Evolutionary conservation across 2,888 invertebrate genomes (phyloP).

Genomic region (Plagiodera versicolora): DNA sequence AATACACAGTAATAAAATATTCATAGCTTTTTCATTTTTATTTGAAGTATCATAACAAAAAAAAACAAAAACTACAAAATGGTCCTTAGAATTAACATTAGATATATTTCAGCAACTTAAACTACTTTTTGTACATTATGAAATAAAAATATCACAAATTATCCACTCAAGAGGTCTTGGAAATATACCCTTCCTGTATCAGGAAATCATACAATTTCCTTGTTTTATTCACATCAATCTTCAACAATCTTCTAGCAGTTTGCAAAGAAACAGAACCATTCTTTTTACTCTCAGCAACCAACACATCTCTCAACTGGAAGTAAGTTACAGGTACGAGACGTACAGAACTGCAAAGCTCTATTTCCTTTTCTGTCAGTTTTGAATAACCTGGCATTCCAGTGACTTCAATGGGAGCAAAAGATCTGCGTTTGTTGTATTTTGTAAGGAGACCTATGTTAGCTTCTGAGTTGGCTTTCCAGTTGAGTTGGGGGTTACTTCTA

Average conservation of each 20-base stretch:
- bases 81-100: too few relatives aligned
- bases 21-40: too few relatives aligned
- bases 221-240: conserved; percentile 93
- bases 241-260: conserved; percentile 80
- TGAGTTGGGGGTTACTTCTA: conserved; percentile 44
- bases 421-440: conserved; percentile 46
- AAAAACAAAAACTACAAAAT: too few relatives aligned
- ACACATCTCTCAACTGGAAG: conserved; percentile 73
- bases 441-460: conserved; percentile 25
- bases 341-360: conserved; percentile 73
- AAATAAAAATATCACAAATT: not conserved
- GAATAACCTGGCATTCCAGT: conserved; percentile 78
- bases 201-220: conserved; percentile 83
- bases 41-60: too few relatives aligned
- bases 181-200: conserved; percentile 70
- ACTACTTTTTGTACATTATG: not conserved
- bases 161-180: conserved; percentile 54
- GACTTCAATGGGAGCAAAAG: conserved; percentile 65
- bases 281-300: conserved; percentile 77
- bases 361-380: conserved; percentile 69
- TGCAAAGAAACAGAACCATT: conserved; percentile 73
- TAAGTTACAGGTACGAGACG: conserved; percentile 78
- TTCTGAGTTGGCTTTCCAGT: conserved; percentile 42
- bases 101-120: not conserved
- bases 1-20: too few relatives aligned